Percentiles rank a stretch among this genome's conserved stretches.
Conservation (phyloP, 2,888 invertebrate genomes). For the Mycalesis mineus region DNA sequence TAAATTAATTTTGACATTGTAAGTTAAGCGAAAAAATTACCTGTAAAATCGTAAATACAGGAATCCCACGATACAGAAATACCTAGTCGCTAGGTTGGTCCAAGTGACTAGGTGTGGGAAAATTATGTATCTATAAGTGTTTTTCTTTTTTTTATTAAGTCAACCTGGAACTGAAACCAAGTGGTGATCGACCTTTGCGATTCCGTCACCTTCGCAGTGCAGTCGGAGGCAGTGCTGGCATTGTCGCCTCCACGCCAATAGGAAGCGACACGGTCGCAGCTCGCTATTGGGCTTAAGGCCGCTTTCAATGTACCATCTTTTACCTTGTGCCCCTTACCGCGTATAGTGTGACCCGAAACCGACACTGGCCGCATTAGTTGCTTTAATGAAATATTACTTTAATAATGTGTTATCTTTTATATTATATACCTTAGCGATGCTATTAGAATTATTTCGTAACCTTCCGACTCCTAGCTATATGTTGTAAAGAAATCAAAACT, state of each 20-base stretch:
- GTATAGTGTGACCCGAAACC: constrained; percentile 66
- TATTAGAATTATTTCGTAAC: too few relatives aligned
- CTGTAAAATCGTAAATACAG: too few relatives aligned
- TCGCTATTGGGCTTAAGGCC: constrained; percentile 78
- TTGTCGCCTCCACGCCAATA: constrained; percentile 74
- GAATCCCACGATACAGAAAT: too few relatives aligned
- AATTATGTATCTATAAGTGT: too few relatives aligned
- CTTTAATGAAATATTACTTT: constrained; percentile 23
- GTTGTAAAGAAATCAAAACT: too few relatives aligned
- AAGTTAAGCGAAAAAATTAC: too few relatives aligned
- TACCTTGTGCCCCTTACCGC: constrained; percentile 75
- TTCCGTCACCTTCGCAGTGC: constrained; percentile 65
- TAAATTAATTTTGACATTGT: too few relatives aligned
- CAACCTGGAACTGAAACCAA: constrained; percentile 25
- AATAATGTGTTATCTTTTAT: neutral
- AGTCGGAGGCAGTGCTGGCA: constrained; percentile 59
- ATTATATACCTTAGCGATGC: too few relatives aligned
- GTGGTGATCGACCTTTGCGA: constrained; percentile 63
- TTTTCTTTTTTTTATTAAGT: too few relatives aligned
- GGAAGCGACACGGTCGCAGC: constrained; percentile 72
- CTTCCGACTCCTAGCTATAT: too few relatives aligned
- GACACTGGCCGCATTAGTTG: constrained; percentile 35
- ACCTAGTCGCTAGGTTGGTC: too few relatives aligned
- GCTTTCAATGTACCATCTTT: constrained; percentile 78
- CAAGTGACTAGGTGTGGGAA: too few relatives aligned